A percentile compares a stretch with the other conserved stretches of the same genome.
Evolutionary conservation across 2,113 vertebrate species (phyloP).

Genomic region (Macrotis lagotis): DNA sequence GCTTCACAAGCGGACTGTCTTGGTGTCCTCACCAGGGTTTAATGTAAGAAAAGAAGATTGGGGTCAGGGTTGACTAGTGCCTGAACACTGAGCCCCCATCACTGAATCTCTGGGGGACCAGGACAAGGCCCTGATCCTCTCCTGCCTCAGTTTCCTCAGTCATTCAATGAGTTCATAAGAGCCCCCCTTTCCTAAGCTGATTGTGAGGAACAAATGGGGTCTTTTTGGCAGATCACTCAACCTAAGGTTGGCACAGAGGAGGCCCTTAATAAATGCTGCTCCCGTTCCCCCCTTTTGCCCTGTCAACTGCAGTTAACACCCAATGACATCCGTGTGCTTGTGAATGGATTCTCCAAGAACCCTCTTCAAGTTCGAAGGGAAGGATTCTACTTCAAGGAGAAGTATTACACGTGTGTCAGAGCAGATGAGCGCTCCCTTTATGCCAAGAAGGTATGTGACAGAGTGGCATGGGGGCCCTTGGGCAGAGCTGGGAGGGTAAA

Average conservation of each 20-base stretch:
- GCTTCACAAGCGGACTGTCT: constrained; percentile 68
- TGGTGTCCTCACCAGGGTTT: constrained; percentile 80
- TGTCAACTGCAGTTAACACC: constrained; percentile 76
- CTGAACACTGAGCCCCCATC: not conserved
- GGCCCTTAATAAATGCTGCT: not conserved
- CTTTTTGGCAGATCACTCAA: not conserved
- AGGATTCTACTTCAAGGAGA: constrained; percentile 82
- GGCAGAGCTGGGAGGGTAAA: no score
- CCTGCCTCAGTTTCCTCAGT: not conserved
- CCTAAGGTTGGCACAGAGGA: not conserved
- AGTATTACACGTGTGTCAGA: constrained; percentile 81
- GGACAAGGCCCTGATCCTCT: no score
- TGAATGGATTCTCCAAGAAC: constrained; percentile 81
- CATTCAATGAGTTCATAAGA: not conserved
- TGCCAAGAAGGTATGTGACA: constrained; percentile 80
- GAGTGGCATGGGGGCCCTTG: not conserved
- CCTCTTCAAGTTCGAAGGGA: constrained; percentile 75
- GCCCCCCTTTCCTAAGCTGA: no score
- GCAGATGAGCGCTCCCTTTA: constrained; percentile 84
- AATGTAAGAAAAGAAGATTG: constrained; percentile 77
- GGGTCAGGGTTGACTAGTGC: not conserved
- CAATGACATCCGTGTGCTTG: constrained; percentile 73
- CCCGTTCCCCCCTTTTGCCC: not conserved
- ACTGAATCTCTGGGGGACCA: no score
- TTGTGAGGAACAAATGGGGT: not conserved